Conservation (phyloP, 2,113 vertebrate genomes). For the Coregonus clupeaformis region DNA sequence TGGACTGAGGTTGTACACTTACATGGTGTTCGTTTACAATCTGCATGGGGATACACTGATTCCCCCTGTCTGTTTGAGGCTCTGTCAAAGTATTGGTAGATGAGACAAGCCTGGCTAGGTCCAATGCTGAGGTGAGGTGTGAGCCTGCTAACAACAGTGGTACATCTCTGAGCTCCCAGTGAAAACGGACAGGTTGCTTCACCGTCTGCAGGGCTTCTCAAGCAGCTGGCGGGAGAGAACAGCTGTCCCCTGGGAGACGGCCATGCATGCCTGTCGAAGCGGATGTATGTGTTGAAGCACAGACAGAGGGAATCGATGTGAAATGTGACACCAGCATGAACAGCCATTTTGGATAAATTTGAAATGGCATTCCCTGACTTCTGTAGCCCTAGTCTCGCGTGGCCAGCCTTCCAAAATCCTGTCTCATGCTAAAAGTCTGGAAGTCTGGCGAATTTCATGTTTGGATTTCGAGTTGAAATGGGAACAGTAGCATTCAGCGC, state of each 20-base stretch:
- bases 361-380: too few relatives aligned
- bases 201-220: conserved; percentile 17
- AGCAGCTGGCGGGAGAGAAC: conserved; percentile 33
- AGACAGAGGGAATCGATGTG: conserved; percentile 12
- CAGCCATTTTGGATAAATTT: too few relatives aligned
- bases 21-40: not conserved
- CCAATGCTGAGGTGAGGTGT: not conserved
- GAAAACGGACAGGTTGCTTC: conserved; percentile 22
- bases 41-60: not conserved
- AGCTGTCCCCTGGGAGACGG: conserved; percentile 23
- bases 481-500: too few relatives aligned
- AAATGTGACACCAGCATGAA: conserved; percentile 18
- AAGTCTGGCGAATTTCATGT: too few relatives aligned
- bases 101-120: not conserved
- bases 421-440: too few relatives aligned
- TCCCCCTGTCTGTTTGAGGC: not conserved
- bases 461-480: too few relatives aligned
- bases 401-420: too few relatives aligned
- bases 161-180: not conserved
- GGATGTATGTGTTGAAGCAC: conserved; percentile 17
- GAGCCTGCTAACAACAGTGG: not conserved
- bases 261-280: conserved; percentile 9
- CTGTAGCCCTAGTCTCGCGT: too few relatives aligned
- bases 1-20: not conserved
- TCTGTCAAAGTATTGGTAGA: not conserved